Base-by-base conservation (phyloP, 1,140 invertebrate species). In the Sweltsa coloradensis region DNA sequence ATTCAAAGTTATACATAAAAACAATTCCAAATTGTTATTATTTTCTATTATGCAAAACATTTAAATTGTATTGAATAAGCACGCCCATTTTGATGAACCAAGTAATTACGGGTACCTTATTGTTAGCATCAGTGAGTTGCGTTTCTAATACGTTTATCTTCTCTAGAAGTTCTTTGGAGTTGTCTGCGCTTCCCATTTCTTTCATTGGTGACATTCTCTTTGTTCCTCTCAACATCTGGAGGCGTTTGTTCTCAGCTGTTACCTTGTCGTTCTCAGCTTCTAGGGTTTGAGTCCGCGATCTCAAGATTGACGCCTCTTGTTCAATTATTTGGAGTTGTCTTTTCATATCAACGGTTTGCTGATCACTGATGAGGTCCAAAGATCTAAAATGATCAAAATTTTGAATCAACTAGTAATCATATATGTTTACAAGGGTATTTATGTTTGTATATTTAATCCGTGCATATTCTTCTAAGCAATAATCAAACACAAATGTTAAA, bases 251-350 rank as follows among this genome's bases (percentile, higher is more conserved):
- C 61, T 87, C 84, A 31, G 74, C 67, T 45, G 65, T 64, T 26
- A 86, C 57, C 58, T 79, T 81, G 55, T 87, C 83, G 61, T 85
- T 83, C 56, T 88, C 84, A 7, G 65, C 63, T 64, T 87, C 83
- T 29, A 86, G 59, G 18, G 63, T 70, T 54, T 75, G 71, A 36
- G 74, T 71, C 62, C 79, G 83, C 22, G 71, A 65, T 52, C 78
- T 66, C 41, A 85, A 59, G 23, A 81, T 73, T 27, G 57, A 63
- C 16, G 78, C 78, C 66, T 86, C 83, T 66, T 83, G 78, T 60
- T 84, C 79, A 27, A 83, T 73, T 2, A 81, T 65, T 65, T 83
- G 78, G 18, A 88, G 62, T 64, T 86, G 81, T 34, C 79, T 64
- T 61, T 79, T 80, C 29, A 83, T 62, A 63, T 85, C 81, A 13